phyloP scores from a whole-genome alignment of 2,888 invertebrate species.

The Drosophila cognata region DNA sequence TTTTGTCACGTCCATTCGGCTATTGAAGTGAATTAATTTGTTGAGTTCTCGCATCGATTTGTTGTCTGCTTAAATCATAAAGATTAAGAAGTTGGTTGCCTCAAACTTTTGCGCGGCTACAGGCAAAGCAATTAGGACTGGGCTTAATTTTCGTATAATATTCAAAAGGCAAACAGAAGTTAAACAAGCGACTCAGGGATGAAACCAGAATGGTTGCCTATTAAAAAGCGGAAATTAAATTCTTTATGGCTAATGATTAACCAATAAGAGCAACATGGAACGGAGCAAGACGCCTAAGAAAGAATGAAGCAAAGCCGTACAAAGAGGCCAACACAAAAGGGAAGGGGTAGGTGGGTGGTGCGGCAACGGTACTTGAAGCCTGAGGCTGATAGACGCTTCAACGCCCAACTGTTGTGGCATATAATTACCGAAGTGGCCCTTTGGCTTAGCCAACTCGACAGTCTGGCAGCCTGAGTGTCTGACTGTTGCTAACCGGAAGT shows the following conservation, averaged over 20 bases:
- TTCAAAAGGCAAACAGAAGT: slow-evolving; percentile 56
- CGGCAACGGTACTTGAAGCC: slow-evolving; percentile 25
- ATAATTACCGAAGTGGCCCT: slow-evolving; percentile 77
- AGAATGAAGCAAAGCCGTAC: slow-evolving; percentile 25
- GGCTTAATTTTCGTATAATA: slow-evolving; percentile 46
- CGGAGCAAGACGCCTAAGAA: slow-evolving; percentile 30
- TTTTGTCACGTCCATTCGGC: slow-evolving; percentile 27
- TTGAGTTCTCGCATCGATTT: slow-evolving; percentile 16
- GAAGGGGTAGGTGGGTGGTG: background rate
- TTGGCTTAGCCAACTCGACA: slow-evolving; percentile 41
- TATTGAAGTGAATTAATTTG: slow-evolving; percentile 15
- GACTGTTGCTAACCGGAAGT: slow-evolving; percentile 55
- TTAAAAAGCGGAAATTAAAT: slow-evolving; percentile 78
- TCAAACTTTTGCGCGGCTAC: background rate
- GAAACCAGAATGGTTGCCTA: slow-evolving; percentile 24
- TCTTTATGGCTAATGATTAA: slow-evolving; percentile 81
- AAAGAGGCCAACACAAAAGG: slow-evolving; percentile 9
- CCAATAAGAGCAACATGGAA: slow-evolving; percentile 68
- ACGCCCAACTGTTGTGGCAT: slow-evolving; percentile 66
- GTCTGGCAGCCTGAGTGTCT: slow-evolving; percentile 9
- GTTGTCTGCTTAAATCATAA: slow-evolving; percentile 14
- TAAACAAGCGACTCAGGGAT: slow-evolving; percentile 11
- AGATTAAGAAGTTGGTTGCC: background rate
- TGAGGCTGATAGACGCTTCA: slow-evolving; percentile 52
- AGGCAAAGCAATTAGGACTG: slow-evolving; percentile 41